Conservation (phyloP, 1,140 invertebrate genomes). For the Drosophila nannoptera region DNA sequence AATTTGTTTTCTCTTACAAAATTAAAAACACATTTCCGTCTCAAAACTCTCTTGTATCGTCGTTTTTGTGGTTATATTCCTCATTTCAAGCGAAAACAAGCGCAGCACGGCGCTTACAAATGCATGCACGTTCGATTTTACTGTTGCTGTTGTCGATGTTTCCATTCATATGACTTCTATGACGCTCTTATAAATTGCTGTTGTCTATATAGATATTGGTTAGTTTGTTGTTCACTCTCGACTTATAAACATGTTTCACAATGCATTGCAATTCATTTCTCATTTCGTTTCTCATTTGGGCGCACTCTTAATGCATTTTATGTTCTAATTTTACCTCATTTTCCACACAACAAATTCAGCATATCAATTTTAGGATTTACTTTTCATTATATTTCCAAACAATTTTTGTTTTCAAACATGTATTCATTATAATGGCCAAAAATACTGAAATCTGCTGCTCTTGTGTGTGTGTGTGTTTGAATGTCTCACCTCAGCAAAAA, state of each 20-base stretch:
- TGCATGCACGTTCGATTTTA: conserved; percentile 60
- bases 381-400: conserved; percentile 40
- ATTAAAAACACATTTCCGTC: conserved; percentile 61
- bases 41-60: conserved; percentile 19
- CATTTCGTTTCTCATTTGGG: conserved; percentile 54
- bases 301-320: conserved; percentile 59
- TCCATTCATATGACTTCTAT: conserved; percentile 26
- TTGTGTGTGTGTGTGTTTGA: conserved; percentile 78
- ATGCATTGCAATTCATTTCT: conserved; percentile 75
- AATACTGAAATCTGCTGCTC: conserved; percentile 63
- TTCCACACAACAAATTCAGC: conserved; percentile 79
- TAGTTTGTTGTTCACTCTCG: conserved; percentile 68
- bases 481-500: conserved; percentile 79
- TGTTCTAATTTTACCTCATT: conserved; percentile 73
- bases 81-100: conserved; percentile 32
- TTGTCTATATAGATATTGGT: conserved; percentile 25
- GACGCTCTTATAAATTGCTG: conserved; percentile 30
- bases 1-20: conserved; percentile 53
- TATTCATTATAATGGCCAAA: conserved; percentile 36
- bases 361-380: conserved; percentile 53
- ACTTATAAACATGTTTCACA: conserved; percentile 79
- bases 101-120: conserved; percentile 74
- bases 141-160: conserved; percentile 43
- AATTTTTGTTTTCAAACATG: conserved; percentile 10
- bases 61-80: conserved; percentile 19